Evolutionary conservation across 2,888 invertebrate genomes (phyloP).

Genomic region (Herminia tarsipennalis): DNA sequence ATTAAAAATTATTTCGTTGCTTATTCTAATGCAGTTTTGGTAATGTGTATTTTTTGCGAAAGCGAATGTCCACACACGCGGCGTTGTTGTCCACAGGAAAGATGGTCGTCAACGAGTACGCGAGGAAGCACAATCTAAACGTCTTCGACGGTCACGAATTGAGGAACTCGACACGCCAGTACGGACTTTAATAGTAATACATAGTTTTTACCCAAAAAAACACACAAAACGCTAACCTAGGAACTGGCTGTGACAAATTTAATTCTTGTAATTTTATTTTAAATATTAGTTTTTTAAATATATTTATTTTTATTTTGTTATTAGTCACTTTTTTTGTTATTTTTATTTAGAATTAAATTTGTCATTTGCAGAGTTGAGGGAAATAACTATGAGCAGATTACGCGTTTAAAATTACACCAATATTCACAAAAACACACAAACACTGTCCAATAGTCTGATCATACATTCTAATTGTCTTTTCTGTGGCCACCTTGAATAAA

Average conservation of each 20-base stretch:
- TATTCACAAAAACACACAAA: too few species aligned
- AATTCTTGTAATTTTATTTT: conserved; percentile 5
- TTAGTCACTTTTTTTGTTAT: not conserved
- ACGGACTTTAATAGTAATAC: conserved; percentile 90
- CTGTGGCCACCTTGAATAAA: too few species aligned
- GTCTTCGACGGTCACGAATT: conserved; percentile 91
- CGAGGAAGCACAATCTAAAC: conserved; percentile 90
- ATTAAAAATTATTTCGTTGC: too few species aligned
- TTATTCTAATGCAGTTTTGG: conserved; percentile 9
- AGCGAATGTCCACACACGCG: conserved; percentile 54
- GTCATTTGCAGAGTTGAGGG: conserved; percentile 2
- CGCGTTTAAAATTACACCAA: too few species aligned
- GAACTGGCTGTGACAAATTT: conserved; percentile 18
- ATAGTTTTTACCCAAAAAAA: conserved; percentile 72
- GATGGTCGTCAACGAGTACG: conserved; percentile 90
- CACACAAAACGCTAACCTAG: conserved; percentile 34
- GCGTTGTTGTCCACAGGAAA: conserved; percentile 86
- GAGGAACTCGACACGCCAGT: conserved; percentile 91
- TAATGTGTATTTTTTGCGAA: conserved; percentile 16
- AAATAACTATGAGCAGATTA: too few species aligned
- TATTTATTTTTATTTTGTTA: not conserved
- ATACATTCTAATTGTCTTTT: too few species aligned
- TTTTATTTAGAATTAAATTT: conserved; percentile 8
- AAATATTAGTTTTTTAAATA: not conserved
- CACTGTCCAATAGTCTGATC: too few species aligned